A percentile compares a stretch with the other conserved stretches of the same genome.
These are phyloP conservation scores for Antennarius striatus DNA, from an alignment of 2,113 vertebrate genomes.

Conservation along the genomic window DNA sequence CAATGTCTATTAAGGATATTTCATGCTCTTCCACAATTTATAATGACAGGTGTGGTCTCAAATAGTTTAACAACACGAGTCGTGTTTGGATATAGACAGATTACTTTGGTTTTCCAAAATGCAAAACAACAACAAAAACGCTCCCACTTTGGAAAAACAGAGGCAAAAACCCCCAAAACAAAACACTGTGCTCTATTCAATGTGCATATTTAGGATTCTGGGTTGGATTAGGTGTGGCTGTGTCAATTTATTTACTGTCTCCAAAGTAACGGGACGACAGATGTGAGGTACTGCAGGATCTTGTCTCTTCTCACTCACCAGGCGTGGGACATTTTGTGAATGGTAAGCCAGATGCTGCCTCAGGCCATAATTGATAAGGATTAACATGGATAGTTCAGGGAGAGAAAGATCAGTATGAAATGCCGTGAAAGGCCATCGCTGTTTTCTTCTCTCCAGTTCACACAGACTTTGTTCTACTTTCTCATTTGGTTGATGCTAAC, in stretches of 20 bases:
- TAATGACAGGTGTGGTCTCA: slow-evolving; percentile 48
- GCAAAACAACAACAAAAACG: slow-evolving; percentile 4
- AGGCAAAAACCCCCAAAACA: slow-evolving; percentile 23
- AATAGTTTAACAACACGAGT: slow-evolving; percentile 23
- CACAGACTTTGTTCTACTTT: slow-evolving; percentile 21
- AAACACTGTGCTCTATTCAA: slow-evolving; percentile 51
- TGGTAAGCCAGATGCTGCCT: slow-evolving; percentile 52
- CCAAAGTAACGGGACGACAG: slow-evolving; percentile 57
- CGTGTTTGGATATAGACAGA: slow-evolving; percentile 28
- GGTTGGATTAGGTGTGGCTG: slow-evolving; percentile 59
- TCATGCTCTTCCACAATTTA: slow-evolving; percentile 40
- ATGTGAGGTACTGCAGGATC: slow-evolving; percentile 55
- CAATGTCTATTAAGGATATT: slow-evolving; percentile 53
- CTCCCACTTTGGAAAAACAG: not conserved
- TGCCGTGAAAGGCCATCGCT: slow-evolving; percentile 25
- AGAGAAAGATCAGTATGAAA: slow-evolving; percentile 47
- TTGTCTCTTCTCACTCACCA: slow-evolving; percentile 67
- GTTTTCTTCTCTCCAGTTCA: not conserved
- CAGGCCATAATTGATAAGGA: slow-evolving; percentile 59
- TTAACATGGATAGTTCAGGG: slow-evolving; percentile 39
- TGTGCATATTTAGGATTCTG: slow-evolving; percentile 67
- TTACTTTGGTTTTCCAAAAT: not conserved
- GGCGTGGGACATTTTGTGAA: slow-evolving; percentile 63
- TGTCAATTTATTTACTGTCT: slow-evolving; percentile 69
- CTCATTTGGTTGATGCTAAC: slow-evolving; percentile 47